Base-by-base conservation (phyloP, 2,113 vertebrate genomes). In the Cervus canadensis region DNA sequence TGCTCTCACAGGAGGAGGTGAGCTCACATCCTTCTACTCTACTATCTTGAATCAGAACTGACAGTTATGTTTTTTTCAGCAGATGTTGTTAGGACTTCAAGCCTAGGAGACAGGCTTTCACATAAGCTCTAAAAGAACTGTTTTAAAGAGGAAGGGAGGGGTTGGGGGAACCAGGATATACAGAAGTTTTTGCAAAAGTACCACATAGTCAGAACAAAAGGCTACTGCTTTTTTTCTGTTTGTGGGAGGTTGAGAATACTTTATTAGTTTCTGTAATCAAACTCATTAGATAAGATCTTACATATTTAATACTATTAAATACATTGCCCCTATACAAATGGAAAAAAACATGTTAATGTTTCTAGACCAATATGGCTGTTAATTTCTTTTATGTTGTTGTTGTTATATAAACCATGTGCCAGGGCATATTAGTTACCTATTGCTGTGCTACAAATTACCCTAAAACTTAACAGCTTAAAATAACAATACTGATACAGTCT, bases 361-460 rank as follows among this genome's bases (percentile, higher is more conserved):
- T 99, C 99, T 99, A 99, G 99, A 99, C 98, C 98, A 99, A 99
- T 99, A 99, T 99, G 99, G 99, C 99, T 99, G 98, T 99, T 99
- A 99, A 99, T 99, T 99, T 99, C 99, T 99, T 79, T 78, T 50
- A 50, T 48, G 7, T 16, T 45, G 5, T 78, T 30, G 16, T 23
- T 12, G 23, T 67, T 71, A 12, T 71, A 71, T 71, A 40, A 40
- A 71, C 10, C n/a, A 40, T 40, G 67, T 71, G 19, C 67, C 67
- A 12, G 67, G 67, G n/a, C n/a, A 71, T 71, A 74, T 74, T 40
- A 74, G n/a, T 40, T 71, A 71, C 5, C 67, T 40, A 23, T 40
- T 40, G 19, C 67, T 71, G n/a, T 71, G 67, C 40, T 71, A 40
- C 19, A 40, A 71, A 71, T 40, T 71, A 71, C 21, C 19, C 67